phyloP scores from a whole-genome alignment of 2,113 vertebrate species.

The Zootoca vivipara region DNA sequence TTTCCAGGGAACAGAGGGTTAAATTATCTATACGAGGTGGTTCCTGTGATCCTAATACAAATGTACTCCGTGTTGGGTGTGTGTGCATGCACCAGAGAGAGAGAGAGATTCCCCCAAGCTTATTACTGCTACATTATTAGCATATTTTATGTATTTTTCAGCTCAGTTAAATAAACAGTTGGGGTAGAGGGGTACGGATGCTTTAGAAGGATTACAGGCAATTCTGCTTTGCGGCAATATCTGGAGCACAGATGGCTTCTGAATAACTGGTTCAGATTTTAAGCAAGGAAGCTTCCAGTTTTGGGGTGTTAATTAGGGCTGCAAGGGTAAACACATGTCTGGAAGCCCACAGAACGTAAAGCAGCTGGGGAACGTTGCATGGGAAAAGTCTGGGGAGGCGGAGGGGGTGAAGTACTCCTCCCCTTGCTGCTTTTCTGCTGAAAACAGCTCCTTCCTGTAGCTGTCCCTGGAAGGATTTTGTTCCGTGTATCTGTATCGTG shows the following conservation, averaged over 20 bases:
- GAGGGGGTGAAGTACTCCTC: background rate
- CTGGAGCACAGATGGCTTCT: slow-evolving; percentile 48
- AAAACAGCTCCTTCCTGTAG: background rate
- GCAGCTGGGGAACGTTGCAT: background rate
- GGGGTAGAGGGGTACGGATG: slow-evolving; percentile 56
- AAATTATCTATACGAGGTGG: slow-evolving; percentile 66
- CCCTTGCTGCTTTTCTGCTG: background rate
- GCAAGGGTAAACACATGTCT: slow-evolving; percentile 10
- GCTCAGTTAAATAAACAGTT: slow-evolving; percentile 69
- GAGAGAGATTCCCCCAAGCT: slow-evolving; percentile 42
- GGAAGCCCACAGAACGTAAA: background rate
- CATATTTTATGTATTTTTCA: slow-evolving; percentile 71
- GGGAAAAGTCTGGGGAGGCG: background rate
- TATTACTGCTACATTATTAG: slow-evolving; percentile 66
- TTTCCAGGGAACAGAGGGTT: slow-evolving; percentile 62
- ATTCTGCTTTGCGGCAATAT: slow-evolving; percentile 61
- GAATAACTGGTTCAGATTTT: slow-evolving; percentile 62
- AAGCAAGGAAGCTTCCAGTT: slow-evolving; percentile 34
- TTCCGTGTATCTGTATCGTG: background rate
- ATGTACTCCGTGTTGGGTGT: slow-evolving; percentile 49
- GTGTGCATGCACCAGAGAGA: background rate
- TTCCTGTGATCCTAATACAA: slow-evolving; percentile 67
- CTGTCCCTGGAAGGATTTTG: background rate
- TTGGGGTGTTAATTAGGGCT: slow-evolving; percentile 18
- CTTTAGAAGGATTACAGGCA: slow-evolving; percentile 60